A percentile compares a stretch with the other conserved stretches of the same genome.
phyloP scores from a whole-genome alignment of 2,888 invertebrate species.

The Phorcus lineatus region DNA sequence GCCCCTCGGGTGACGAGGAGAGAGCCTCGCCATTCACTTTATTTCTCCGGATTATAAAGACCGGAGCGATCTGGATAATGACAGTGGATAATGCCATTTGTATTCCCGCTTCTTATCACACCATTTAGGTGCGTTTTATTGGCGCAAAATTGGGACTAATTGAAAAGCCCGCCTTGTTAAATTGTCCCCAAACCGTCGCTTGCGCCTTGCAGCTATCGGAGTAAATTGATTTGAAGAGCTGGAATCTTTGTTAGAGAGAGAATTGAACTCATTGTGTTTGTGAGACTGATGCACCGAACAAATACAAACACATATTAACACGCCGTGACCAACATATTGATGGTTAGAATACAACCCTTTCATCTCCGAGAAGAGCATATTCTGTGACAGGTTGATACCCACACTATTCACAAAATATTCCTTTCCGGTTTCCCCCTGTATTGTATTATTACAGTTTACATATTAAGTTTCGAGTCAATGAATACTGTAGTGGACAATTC shows the following conservation, averaged over 20 bases:
- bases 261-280: not conserved
- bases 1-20: not conserved
- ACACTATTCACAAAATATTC: no score
- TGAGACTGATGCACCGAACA: not conserved
- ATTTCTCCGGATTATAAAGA: slow-evolving; percentile 27
- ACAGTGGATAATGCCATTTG: slow-evolving; percentile 23
- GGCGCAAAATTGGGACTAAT: slow-evolving; percentile 26
- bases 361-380: no score
- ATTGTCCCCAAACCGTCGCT: slow-evolving; percentile 19
- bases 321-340: not conserved
- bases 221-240: slow-evolving; percentile 15
- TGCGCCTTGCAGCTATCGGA: not conserved
- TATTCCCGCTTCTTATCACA: slow-evolving; percentile 17
- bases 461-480: no score
- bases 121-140: slow-evolving; percentile 25
- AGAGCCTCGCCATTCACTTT: not conserved
- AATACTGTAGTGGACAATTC: no score
- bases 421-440: no score
- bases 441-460: no score
- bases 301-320: slow-evolving; percentile 13
- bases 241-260: not conserved
- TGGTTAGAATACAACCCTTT: no score
- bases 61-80: slow-evolving; percentile 25
- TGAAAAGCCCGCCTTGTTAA: slow-evolving; percentile 26
- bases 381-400: no score